Conservation (phyloP, 2,888 invertebrate species). For the Enchytraeus crypticus region DNA sequence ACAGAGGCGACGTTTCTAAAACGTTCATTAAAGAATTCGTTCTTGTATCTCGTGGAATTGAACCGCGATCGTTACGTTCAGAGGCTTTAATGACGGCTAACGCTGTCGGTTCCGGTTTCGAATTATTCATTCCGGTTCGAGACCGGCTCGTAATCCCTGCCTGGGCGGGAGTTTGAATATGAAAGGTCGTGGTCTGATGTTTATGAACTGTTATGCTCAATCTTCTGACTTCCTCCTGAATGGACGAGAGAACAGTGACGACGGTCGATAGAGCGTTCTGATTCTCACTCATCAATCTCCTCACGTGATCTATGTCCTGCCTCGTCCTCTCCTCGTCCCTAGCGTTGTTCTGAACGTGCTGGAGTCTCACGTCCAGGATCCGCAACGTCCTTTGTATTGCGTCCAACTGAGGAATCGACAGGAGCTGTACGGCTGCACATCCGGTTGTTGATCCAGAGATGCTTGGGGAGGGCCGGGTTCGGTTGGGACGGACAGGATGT, state of each 20-base stretch:
- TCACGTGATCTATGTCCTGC: slow-evolving; percentile 46
- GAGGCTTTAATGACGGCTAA: not conserved
- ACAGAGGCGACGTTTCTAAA: not conserved
- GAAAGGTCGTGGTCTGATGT: slow-evolving; percentile 16
- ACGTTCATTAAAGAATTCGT: not conserved
- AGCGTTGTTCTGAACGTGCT: slow-evolving; percentile 45
- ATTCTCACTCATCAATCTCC: slow-evolving; percentile 46
- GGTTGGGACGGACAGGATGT: not conserved
- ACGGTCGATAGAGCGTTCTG: slow-evolving; percentile 47
- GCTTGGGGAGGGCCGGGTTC: not conserved
- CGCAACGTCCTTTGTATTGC: slow-evolving; percentile 46
- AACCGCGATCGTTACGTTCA: not conserved
- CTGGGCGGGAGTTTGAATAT: slow-evolving; percentile 12
- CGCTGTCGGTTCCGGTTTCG: not conserved
- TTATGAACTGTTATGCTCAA: slow-evolving; percentile 20
- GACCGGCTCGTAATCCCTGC: not conserved
- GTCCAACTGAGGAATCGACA: slow-evolving; percentile 48
- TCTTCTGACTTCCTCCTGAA: slow-evolving; percentile 32
- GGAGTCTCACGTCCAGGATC: slow-evolving; percentile 45
- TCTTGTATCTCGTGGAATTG: not conserved
- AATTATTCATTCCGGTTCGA: not conserved
- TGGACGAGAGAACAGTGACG: slow-evolving; percentile 45
- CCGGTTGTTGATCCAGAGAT: not conserved
- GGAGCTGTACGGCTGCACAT: slow-evolving; percentile 35
- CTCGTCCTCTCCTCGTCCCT: slow-evolving; percentile 44